Base-by-base conservation (phyloP, 2,888 invertebrate species). In the Xestoiulus laeticollis region DNA sequence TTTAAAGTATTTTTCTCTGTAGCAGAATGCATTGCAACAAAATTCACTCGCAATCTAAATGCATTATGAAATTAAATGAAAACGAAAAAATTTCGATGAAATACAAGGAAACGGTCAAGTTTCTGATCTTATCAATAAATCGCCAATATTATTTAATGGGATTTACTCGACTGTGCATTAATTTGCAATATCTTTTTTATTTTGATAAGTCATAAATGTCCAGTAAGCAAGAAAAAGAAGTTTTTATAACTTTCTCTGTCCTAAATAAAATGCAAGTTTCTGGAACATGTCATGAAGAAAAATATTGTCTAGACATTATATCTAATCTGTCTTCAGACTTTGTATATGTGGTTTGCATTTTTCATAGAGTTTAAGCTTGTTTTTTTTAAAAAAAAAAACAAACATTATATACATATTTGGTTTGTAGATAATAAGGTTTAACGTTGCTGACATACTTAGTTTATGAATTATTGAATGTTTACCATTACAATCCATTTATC, bases 11-110 rank as follows among this genome's bases (percentile, higher is more conserved):
- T 16, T 3, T 30, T 26, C 30, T 78, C 30, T 10, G 0, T 30
- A 3, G 78, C 14, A 6, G 78, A 48, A 19, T 68, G 10, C 5
- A n/a, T 6, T 1, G 19, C 68, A 5, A 26, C 22, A 59, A 59
- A 59, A 22, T 26, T 1, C 10, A 6, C 26, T 78, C 14, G 2
- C 12, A 78, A 78, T 78, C 26, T 16, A 26, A 78, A 78, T 78
- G 78, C 30, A 30, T 30, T 78, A 78, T 78, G 78, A 30, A 30
- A 78, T 78, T 78, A 78, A 78, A 78, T 30, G 78, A 30, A 78
- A 38, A 38, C 38, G 8, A 5, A 38, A 38, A 78, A 30, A 14
- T 30, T 78, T 48, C 14, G 19, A 48, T 16, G 48, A 12, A 48
- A 19, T 48, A 19, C 12, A 48, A 38, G 8, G 8, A 38, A 38